These are phyloP conservation scores for Tiaroga cobitis DNA, from an alignment of 2,797 vertebrate genomes.

Conservation along the genomic window DNA sequence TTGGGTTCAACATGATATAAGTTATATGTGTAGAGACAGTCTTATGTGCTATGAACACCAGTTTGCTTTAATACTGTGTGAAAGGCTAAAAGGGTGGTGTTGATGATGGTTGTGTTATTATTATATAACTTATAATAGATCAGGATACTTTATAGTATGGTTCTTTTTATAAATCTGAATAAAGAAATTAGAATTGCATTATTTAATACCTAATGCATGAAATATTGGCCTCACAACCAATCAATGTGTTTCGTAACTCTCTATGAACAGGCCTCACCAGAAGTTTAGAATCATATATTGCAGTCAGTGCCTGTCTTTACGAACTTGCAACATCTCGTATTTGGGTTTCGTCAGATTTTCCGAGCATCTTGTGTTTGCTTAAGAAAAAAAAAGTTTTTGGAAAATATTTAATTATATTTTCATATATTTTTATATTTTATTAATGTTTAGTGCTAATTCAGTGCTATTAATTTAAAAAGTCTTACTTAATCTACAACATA, in stretches of 20 bases:
- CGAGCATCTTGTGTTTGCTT: background rate
- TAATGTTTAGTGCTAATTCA: background rate
- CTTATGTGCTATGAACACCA: slow-evolving; percentile 29
- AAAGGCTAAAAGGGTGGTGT: slow-evolving; percentile 39
- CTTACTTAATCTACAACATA: background rate
- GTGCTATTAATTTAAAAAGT: background rate
- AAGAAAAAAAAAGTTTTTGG: background rate
- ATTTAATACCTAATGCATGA: background rate
- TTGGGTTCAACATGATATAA: slow-evolving; percentile 46
- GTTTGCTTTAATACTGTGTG: slow-evolving; percentile 39
- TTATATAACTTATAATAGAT: slow-evolving; percentile 35
- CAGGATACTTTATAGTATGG: background rate
- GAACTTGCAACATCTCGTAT: background rate
- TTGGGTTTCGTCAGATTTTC: background rate
- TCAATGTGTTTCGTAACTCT: background rate
- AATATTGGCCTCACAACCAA: background rate
- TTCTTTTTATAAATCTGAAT: background rate
- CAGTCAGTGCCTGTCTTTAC: background rate
- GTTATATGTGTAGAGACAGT: slow-evolving; percentile 31
- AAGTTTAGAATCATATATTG: background rate
- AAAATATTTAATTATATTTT: background rate
- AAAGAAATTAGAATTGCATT: background rate
- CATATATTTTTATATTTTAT: too few species aligned
- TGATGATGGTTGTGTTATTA: slow-evolving; percentile 31
- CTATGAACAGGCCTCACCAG: background rate